Percentiles rank a stretch among this genome's conserved stretches.
Conservation (phyloP, 2,797 vertebrate species). For the Calcarius lapponicus region DNA sequence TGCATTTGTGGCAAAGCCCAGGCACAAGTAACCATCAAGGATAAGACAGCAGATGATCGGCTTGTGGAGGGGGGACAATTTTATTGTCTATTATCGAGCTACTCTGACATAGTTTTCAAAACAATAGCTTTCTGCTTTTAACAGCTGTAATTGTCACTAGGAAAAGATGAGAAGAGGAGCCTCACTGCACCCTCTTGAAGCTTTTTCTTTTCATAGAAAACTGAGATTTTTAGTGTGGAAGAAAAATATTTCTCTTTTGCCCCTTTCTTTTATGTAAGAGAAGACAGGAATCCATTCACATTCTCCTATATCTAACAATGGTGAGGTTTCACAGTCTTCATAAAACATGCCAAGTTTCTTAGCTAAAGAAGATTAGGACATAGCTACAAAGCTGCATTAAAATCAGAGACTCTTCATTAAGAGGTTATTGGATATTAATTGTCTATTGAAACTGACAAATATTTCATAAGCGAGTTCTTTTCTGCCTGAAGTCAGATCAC, state of each 20-base stretch:
- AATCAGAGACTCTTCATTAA: neutral
- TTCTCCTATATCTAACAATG: neutral
- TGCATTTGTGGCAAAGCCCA: neutral
- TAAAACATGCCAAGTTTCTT: neutral
- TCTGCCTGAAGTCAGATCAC: neutral
- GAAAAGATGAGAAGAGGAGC: neutral
- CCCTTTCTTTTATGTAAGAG: neutral
- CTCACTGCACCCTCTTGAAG: neutral
- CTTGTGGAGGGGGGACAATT: neutral
- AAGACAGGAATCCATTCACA: neutral
- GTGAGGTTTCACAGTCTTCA: neutral
- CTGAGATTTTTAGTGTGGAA: neutral
- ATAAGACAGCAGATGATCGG: neutral
- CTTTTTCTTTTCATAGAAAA: neutral
- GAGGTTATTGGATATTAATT: neutral
- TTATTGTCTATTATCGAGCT: neutral
- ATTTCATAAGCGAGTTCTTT: neutral
- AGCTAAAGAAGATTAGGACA: neutral
- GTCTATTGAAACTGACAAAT: neutral
- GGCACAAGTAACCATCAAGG: neutral
- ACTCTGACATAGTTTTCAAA: neutral
- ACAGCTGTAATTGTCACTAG: neutral
- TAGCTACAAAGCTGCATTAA: neutral
- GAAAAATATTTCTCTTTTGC: neutral
- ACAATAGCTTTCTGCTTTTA: neutral